Evolutionary conservation across 2,888 invertebrate genomes (phyloP), one percentile per base, ranked within the genome.

Genomic region (Pseudolycoriella hygida): DNA sequence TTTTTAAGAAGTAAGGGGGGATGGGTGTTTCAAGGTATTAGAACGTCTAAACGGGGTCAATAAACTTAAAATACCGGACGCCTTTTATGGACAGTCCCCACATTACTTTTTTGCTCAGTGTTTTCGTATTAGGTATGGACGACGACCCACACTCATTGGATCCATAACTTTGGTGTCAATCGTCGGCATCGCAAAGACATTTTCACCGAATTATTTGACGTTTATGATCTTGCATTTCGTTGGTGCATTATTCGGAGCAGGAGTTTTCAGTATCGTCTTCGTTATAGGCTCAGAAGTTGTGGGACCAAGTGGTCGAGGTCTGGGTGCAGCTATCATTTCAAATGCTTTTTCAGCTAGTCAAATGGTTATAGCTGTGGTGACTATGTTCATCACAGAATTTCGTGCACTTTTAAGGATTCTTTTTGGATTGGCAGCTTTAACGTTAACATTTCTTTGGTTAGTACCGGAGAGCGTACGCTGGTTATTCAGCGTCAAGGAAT

Each of bases 281-380:
- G 77, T 86, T 53, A 63, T 80, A 53, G 82, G 82, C 74, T 65
- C 86, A 51, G 87, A 88, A 60, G 70, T 85, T 62, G 77, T 85
- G 18, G 82, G 82, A 1, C 80, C 80, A 10, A 72, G 74, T 48
- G 74, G 76, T 43, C 70, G 87, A 32, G 79, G 83, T 17, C 60
- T 84, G 34, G 79, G 77, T 3, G 80, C 84, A 49, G 70, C 80
- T 43, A 64, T 84, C 41, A 70, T 81, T 8, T 76, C 80, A 43
- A 71, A 79, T 12, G 79, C 80, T 48, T 76, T 81, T 55, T 76
- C 83, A 0, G 53, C 77, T 30, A 85, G 86, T 1, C 77, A 80
- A 56, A 73, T 80, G 2, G 55, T 74, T 0, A 61, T 82, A 15
- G 79, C 81, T 1, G 58, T 76, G 39, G 61, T 77, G 20, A 83